Evolutionary conservation across 2,797 vertebrate genomes (phyloP), one percentile per base, ranked within the genome.

Genomic region (Micrastur ruficollis): DNA sequence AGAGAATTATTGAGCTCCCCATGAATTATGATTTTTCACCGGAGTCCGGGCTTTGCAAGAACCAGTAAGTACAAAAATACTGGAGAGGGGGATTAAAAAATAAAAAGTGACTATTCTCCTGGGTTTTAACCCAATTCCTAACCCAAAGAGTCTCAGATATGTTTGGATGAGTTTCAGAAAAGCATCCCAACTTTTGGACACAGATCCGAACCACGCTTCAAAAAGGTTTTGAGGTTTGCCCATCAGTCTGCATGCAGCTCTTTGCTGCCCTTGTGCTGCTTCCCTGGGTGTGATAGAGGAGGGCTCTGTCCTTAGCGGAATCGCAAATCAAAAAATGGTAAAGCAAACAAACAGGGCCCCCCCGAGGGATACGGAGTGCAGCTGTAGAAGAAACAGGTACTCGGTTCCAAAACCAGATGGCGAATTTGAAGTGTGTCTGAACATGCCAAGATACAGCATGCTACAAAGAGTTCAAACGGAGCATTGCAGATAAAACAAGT

Each of bases 151-250:
- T 81, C 83, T 95, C 86, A 88, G 92, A 75, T 90, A 72, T 68
- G 89, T 92, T 90, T 94, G 89, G 86, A 75, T 80, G 76, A 46
- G 62, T 86, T 90, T 90, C 92, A 95, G 83, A 67, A 81, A 94
- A 94, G 80, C 91, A 88, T 75, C 89, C 67, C 89, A 18, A n/a
- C 62, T 79, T 78, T 32, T 95, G 91, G 75, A 59, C 23, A 4
- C 23, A 11, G 80, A 67, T 32, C 40, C 36, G 5, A 81, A 66
- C 53, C 49, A 8, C 4, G 9, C 40, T 88, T 79, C 83, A 66
- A 32, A 32, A 79, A 58, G 58, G 34, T 6, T n/a, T 32, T 29
- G 83, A 72, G 83, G 53, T 75, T 70, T 78, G 52, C 34, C 42
- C 15, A 0, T 22, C 0, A 9, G 22, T 40, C 47, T n/a, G 47